A percentile compares a stretch with the other conserved stretches of the same genome.
Evolutionary conservation across 2,797 vertebrate species (phyloP).

Genomic region (Zenarchopterus dispar): DNA sequence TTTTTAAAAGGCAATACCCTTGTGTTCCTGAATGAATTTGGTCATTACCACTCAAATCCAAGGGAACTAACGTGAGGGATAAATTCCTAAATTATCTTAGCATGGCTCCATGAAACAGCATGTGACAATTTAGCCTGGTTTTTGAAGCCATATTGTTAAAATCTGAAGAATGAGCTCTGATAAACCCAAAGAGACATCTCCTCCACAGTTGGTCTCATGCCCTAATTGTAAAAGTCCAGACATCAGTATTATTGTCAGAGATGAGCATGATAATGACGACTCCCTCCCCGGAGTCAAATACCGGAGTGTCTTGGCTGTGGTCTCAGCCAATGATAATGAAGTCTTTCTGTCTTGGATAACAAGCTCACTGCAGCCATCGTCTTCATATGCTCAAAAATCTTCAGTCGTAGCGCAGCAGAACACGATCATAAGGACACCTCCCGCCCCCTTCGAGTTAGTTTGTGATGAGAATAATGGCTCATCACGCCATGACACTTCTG

Average conservation of each 20-base stretch:
- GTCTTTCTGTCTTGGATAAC: conserved; percentile 63
- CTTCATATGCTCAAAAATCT: conserved; percentile 21
- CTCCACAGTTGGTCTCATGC: conserved; percentile 11
- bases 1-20: too few species aligned
- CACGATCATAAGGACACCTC: conserved; percentile 37
- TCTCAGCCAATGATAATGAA: conserved; percentile 62
- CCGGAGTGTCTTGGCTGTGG: conserved; percentile 33
- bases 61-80: too few species aligned
- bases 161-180: conserved; percentile 6
- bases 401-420: conserved; percentile 9
- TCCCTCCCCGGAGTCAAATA: conserved; percentile 39
- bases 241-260: conserved; percentile 40
- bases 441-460: conserved; percentile 12
- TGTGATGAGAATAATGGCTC: conserved; percentile 49
- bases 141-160: too few species aligned
- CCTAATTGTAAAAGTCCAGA: conserved; percentile 33
- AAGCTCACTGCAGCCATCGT: conserved; percentile 27
- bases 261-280: conserved; percentile 31
- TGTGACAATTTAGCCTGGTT: too few species aligned
- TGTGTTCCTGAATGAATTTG: too few species aligned
- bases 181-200: conserved; percentile 16
- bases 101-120: too few species aligned
- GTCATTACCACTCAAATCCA: too few species aligned
- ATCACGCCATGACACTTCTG: conserved; percentile 35
- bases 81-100: too few species aligned